Evolutionary conservation across 1,140 invertebrate genomes (phyloP).

Genomic region (Calephelis nemesis): DNA sequence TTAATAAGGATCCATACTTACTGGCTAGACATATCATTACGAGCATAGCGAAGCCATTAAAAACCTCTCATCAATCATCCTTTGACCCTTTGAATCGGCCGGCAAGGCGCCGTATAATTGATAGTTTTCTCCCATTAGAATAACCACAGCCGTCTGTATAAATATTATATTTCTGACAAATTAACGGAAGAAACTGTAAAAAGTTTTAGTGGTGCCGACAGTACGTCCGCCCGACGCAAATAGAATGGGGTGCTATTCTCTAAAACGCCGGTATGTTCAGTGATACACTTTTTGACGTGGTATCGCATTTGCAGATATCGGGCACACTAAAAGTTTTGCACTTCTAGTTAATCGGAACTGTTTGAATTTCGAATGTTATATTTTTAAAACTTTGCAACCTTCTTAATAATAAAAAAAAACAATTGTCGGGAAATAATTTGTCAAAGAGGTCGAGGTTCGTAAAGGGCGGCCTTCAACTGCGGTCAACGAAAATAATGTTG

Average conservation of each 20-base stretch:
- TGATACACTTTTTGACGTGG: too few species aligned
- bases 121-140: conserved; percentile 63
- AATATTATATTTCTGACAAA: conserved; percentile 71
- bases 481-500: too few species aligned
- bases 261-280: too few species aligned
- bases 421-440: too few species aligned
- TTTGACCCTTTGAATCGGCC: conserved; percentile 35
- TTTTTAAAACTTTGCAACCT: too few species aligned
- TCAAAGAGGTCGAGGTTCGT: too few species aligned
- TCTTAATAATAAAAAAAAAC: too few species aligned
- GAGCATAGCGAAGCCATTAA: conserved; percentile 32
- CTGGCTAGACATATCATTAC: conserved; percentile 37
- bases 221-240: conserved; percentile 36
- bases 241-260: conserved; percentile 23
- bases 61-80: conserved; percentile 40
- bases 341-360: too few species aligned
- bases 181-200: conserved; percentile 54
- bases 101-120: conserved; percentile 64
- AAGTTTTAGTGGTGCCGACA: conserved; percentile 35
- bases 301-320: too few species aligned
- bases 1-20: conserved; percentile 12
- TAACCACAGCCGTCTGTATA: conserved; percentile 49
- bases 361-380: too few species aligned
- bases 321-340: too few species aligned
- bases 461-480: too few species aligned